These are phyloP conservation scores for Lepidocyrtoides sp. DNA, from an alignment of 2,888 invertebrate genomes.

Conservation along the genomic window DNA sequence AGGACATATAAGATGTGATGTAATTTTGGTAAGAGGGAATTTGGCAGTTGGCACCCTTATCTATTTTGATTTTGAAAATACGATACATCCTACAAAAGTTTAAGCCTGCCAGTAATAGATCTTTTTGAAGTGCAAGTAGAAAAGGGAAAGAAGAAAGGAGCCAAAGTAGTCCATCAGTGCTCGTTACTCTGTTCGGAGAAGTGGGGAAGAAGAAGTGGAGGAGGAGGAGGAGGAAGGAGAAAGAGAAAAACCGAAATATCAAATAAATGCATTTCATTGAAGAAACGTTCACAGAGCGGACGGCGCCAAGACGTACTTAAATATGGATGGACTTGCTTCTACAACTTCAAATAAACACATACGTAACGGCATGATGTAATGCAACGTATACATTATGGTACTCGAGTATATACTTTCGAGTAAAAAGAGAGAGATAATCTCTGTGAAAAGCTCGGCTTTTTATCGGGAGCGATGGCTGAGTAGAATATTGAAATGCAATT, in stretches of 20 bases:
- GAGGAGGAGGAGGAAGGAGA: neutral
- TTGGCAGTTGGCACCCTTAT: conserved; percentile 54
- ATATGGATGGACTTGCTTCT: conserved; percentile 67
- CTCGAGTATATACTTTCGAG: neutral
- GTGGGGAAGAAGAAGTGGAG: neutral
- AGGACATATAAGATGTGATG: no score
- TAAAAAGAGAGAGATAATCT: conserved; percentile 57
- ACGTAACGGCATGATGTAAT: neutral
- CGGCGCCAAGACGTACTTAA: conserved; percentile 75
- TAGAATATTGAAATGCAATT: conserved; percentile 84
- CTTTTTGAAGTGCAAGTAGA: neutral
- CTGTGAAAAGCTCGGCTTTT: conserved; percentile 76
- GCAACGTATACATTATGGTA: neutral
- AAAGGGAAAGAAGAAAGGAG: neutral
- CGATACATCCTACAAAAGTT: conserved; percentile 27
- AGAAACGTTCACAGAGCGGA: conserved; percentile 31
- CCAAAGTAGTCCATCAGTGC: neutral
- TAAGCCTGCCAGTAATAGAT: neutral
- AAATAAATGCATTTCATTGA: conserved; percentile 51
- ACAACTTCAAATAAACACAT: conserved; percentile 25
- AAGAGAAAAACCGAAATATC: conserved; percentile 39
- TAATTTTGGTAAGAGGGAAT: neutral
- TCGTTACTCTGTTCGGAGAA: conserved; percentile 1
- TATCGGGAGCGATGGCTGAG: conserved; percentile 81
- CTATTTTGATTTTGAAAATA: conserved; percentile 46